Base-by-base conservation (phyloP, 2,888 invertebrate species). In the Hirtodrosophila alboralis region DNA sequence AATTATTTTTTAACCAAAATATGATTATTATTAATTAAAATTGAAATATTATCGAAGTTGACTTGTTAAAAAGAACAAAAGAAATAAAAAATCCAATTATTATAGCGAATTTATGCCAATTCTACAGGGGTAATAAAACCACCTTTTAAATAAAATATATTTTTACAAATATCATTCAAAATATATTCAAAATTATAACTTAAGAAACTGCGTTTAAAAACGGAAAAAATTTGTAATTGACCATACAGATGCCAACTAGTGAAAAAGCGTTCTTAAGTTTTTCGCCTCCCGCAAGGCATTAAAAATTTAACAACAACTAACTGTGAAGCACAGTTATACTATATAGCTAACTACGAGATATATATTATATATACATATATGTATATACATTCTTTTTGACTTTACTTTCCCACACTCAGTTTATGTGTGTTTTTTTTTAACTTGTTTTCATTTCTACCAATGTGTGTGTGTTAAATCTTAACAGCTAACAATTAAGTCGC, bases 401-500 rank as follows among this genome's bases (percentile, higher is more conserved):
- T 37, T 49, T 26, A 37, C 31, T 12, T 8, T 26, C 1, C 8
- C n/a, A 30, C 14, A 13, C 26, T 33, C 40, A 13, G 13, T 33
- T 28, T 23, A 2, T 6, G 2, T 23, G 5, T 23, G 23, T 23
- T 23, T 23, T 6, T 23, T 18, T 18, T 18, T 12, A 10, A 33
- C 26, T 44, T 60, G 60, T 40, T 38, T 21, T 18, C 28, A 34
- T 38, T 56, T 14, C 31, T 37, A 23, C 4, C 36, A 51, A 9
- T 37, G 44, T 31, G 40, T 41, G 33, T 23, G 54, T 62, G 56
- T 71, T 77, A 84, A 84, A 75, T 77, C 84, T 81, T 84, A 64
- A 77, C 84, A 77, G 81, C 79, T 60, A 81, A 79, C 79, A 79
- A 79, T 79, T 79, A 79, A 79, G 79, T 84, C 81, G 81, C 78